These are phyloP conservation scores for Hydrotaea cyrtoneurina DNA, from an alignment of 2,888 invertebrate species.

Conservation along the genomic window DNA sequence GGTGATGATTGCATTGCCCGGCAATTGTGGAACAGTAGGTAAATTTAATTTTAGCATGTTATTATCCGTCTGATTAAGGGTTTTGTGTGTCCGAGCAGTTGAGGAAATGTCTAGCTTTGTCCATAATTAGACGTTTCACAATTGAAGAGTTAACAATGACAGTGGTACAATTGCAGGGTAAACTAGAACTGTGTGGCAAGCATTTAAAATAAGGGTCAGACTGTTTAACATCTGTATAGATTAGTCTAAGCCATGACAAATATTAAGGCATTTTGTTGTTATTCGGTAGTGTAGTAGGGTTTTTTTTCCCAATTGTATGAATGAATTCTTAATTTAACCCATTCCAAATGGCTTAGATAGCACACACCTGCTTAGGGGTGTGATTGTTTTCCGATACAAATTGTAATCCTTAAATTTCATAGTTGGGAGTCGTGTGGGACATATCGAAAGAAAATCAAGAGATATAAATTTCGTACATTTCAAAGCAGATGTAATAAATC, in stretches of 20 bases:
- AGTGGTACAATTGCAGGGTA: neutral
- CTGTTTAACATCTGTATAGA: neutral
- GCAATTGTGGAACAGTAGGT: slow-evolving; percentile 22
- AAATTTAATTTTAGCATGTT: slow-evolving; percentile 30
- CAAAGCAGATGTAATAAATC: too few species aligned
- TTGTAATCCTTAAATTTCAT: too few species aligned
- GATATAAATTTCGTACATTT: too few species aligned
- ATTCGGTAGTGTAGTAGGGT: neutral
- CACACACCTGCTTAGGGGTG: too few species aligned
- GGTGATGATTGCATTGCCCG: slow-evolving; percentile 33
- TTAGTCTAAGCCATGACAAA: neutral
- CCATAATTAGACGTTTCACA: neutral
- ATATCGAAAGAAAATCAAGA: too few species aligned
- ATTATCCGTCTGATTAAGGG: slow-evolving; percentile 9
- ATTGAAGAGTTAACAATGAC: neutral
- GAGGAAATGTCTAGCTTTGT: neutral
- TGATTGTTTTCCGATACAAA: too few species aligned
- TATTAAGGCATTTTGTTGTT: neutral
- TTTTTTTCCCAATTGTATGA: neutral
- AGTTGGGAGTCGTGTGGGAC: too few species aligned
- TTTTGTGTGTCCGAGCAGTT: neutral
- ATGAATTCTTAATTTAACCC: neutral
- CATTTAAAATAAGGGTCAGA: neutral
- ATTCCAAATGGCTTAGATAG: neutral
- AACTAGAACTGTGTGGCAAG: too few species aligned